Base-by-base conservation (phyloP, 2,797 vertebrate species). In the Distichodus sexfasciatus region DNA sequence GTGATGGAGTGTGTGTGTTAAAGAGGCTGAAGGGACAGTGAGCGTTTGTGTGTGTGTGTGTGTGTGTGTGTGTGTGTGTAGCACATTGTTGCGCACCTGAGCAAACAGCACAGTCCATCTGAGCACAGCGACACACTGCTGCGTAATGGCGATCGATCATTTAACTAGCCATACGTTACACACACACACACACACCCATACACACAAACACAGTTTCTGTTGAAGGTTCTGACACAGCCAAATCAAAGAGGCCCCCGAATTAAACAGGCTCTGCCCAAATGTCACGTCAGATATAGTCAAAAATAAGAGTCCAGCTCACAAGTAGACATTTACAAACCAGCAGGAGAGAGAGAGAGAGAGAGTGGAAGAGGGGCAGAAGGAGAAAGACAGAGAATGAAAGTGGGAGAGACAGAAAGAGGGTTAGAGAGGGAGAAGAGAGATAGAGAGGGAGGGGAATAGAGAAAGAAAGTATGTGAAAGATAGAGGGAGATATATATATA, bases 101-200 rank as follows among this genome's bases (percentile, higher is more conserved):
- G 89, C 89, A 94, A 94, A 94, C 86, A 94, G 71, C 38, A 61
- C 79, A 53, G 73, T 82, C 86, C 90, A 89, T 89, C 86, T 90
- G 82, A 86, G 77, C 80, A 58, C 71, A 82, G 79, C 71, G 74
- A 82, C 76, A 77, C 36, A 81, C 78, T 84, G 84, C 85, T 79
- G 85, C 84, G 87, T 89, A 92, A 91, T 90, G 87, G 86, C 88
- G 83, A 91, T 90, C 83, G 88, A 91, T 91, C 90, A 91, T 90
- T 87, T 59, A 83, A 81, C 82, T 82, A 63, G 58, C 83, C 82
- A n/a, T n/a, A n/a, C n/a, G n/a, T n/a, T n/a, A n/a, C n/a, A n/a
- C 82, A 85, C 80, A 86, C 64, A 67, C 44, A 75, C 35, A 72
- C 53, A 48, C 67, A 62, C 50, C 63, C 66, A 59, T 48, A 71